Percentiles rank a stretch among this genome's conserved stretches.
These are phyloP conservation scores for Pachyrhynchus sulphureomaculatus DNA, from an alignment of 1,140 invertebrate species.

Conservation along the genomic window DNA sequence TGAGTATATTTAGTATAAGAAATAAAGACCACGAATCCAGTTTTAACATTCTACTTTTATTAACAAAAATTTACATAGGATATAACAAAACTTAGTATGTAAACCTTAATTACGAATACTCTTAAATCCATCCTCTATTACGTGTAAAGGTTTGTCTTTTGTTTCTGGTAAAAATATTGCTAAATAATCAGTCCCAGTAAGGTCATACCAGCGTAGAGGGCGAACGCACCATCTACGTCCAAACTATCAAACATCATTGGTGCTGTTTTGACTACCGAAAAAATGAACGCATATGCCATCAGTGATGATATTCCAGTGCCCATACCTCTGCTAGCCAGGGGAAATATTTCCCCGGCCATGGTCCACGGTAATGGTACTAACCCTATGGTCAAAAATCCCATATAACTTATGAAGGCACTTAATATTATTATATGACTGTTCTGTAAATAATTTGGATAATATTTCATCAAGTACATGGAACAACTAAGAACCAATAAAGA, in stretches of 20 bases:
- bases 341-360: slow-evolving; percentile 63
- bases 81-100: too few relatives aligned
- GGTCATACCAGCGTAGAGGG: slow-evolving; percentile 51
- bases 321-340: slow-evolving; percentile 56
- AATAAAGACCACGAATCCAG: too few relatives aligned
- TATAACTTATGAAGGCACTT: background rate
- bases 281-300: slow-evolving; percentile 66
- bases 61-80: too few relatives aligned
- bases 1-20: too few relatives aligned
- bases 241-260: slow-evolving; percentile 59
- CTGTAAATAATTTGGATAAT: too few relatives aligned
- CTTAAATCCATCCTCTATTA: slow-evolving; percentile 62
- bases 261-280: slow-evolving; percentile 68
- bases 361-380: slow-evolving; percentile 67
- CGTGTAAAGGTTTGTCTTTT: slow-evolving; percentile 71
- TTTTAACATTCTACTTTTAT: too few relatives aligned
- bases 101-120: too few relatives aligned
- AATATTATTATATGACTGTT: slow-evolving; percentile 30
- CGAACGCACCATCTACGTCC: slow-evolving; percentile 61
- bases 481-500: slow-evolving; percentile 46
- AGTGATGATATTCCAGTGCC: slow-evolving; percentile 62
- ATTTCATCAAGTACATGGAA: too few relatives aligned
- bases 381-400: slow-evolving; percentile 42
- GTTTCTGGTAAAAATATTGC: slow-evolving; percentile 73
- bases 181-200: slow-evolving; percentile 63